Evolutionary conservation across 2,113 vertebrate genomes (phyloP).

Genomic region (Isurus oxyrinchus): DNA sequence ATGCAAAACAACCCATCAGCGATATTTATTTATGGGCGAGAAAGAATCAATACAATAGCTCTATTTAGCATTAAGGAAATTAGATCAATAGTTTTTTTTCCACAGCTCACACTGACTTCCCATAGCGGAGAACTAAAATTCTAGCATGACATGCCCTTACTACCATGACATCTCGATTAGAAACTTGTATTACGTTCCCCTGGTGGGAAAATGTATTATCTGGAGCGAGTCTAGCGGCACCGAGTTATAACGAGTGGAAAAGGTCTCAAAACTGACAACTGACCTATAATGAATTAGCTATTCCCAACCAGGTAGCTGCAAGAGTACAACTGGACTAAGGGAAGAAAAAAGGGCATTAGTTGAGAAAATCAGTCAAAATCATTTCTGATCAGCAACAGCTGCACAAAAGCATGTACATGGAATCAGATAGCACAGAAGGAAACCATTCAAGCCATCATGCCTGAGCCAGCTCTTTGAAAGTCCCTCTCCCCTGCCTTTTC

Average conservation of each 20-base stretch:
- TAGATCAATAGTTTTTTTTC: neutral
- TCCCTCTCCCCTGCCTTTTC: neutral
- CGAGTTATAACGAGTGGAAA: neutral
- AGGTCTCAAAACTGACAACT: neutral
- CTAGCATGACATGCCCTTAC: neutral
- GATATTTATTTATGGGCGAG: constrained; percentile 23
- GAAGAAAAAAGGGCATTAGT: neutral
- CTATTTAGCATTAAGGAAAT: constrained; percentile 29
- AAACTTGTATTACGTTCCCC: neutral
- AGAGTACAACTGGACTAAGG: neutral
- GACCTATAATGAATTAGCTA: neutral
- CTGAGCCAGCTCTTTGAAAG: neutral
- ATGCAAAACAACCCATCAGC: constrained; percentile 10
- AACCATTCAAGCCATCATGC: neutral
- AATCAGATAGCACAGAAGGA: neutral
- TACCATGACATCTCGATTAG: neutral
- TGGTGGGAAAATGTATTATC: neutral
- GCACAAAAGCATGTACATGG: neutral
- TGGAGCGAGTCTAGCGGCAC: no score
- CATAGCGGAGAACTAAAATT: neutral
- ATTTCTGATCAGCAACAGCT: neutral
- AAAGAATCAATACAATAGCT: constrained; percentile 12
- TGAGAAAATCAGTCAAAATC: neutral
- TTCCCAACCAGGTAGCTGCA: neutral
- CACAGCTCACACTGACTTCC: neutral